Evolutionary conservation across 2,797 vertebrate species (phyloP).

Genomic region (Chanos chanos): DNA sequence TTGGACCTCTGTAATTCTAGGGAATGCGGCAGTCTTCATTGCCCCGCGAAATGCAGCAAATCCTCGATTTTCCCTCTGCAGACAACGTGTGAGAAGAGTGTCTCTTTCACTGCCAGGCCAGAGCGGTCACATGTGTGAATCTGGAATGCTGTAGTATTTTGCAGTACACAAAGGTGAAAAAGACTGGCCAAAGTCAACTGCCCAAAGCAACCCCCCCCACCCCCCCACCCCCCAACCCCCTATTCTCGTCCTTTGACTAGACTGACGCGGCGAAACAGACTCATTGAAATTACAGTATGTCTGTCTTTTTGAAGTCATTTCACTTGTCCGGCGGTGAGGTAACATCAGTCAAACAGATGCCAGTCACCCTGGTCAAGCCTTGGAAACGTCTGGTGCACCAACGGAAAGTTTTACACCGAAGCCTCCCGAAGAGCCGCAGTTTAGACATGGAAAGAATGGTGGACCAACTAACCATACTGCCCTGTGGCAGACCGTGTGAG

Average conservation of each 20-base stretch:
- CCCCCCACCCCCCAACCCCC: slow-evolving; percentile 17
- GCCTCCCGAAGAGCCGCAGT: slow-evolving; percentile 52
- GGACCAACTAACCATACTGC: slow-evolving; percentile 51
- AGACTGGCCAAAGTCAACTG: background rate
- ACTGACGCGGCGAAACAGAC: slow-evolving; percentile 32
- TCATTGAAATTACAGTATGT: slow-evolving; percentile 41
- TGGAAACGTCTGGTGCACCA: slow-evolving; percentile 58
- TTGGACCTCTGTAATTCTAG: too few relatives aligned
- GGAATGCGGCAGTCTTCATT: too few relatives aligned
- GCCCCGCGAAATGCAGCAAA: too few relatives aligned
- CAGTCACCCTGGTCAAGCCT: slow-evolving; percentile 46
- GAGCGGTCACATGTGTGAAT: slow-evolving; percentile 13
- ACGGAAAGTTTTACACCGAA: slow-evolving; percentile 74
- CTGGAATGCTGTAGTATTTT: slow-evolving; percentile 12
- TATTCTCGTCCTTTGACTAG: slow-evolving; percentile 13
- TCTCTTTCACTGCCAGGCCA: background rate
- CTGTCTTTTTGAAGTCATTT: slow-evolving; percentile 48
- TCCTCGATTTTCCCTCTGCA: too few relatives aligned
- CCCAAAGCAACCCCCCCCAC: slow-evolving; percentile 1
- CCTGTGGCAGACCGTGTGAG: slow-evolving; percentile 62
- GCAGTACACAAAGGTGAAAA: background rate
- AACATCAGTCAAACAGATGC: slow-evolving; percentile 51
- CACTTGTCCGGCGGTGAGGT: slow-evolving; percentile 58
- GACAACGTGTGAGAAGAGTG: background rate
- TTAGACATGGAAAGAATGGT: slow-evolving; percentile 72